Percentiles rank a stretch among this genome's conserved stretches.
phyloP scores from a whole-genome alignment of 2,113 vertebrate genomes.

The Strigops habroptila region DNA sequence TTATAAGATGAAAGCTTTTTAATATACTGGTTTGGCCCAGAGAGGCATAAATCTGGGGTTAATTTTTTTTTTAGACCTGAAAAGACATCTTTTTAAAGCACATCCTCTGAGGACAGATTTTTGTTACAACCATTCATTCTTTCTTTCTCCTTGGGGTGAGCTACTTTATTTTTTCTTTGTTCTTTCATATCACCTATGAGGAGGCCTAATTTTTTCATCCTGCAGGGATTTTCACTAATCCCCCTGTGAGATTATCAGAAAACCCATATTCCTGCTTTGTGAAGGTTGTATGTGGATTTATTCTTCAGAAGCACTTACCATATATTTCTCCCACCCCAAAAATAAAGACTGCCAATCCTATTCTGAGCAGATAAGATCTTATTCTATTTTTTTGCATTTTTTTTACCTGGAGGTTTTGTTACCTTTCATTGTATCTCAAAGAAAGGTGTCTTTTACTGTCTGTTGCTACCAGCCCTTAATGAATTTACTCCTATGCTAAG shows the following conservation, averaged over 20 bases:
- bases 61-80: background rate
- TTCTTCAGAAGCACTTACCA: background rate
- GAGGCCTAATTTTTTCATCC: background rate
- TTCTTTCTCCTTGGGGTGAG: background rate
- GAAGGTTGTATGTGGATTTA: background rate
- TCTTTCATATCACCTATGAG: background rate
- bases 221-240: background rate
- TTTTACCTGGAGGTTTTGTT: background rate
- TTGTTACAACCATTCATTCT: background rate
- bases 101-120: background rate
- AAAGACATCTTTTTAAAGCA: background rate
- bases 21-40: background rate
- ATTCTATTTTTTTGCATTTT: slow-evolving; percentile 5
- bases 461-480: background rate
- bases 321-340: background rate
- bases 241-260: background rate
- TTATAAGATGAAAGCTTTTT: background rate
- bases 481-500: background rate
- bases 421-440: background rate
- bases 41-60: background rate
- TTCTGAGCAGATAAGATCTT: background rate
- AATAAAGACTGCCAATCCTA: background rate
- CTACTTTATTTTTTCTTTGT: background rate
- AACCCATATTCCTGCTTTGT: background rate
- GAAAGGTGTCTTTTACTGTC: background rate